Evolutionary conservation across 2,888 invertebrate species (phyloP).

Genomic region (Agrochola litura): DNA sequence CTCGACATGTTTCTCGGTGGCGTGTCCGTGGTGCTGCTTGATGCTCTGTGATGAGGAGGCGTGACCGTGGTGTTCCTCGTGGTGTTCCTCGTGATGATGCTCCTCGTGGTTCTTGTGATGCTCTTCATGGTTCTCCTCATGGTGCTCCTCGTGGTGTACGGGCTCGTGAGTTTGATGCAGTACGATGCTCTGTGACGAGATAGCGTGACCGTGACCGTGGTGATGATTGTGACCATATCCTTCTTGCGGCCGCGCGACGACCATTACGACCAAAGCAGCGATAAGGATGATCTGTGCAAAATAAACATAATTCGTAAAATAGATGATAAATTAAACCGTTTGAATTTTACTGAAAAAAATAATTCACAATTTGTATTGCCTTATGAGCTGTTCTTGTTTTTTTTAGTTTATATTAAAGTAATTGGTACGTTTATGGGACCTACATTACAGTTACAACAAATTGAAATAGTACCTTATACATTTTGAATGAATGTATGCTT

Average conservation of each 20-base stretch:
- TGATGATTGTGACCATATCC: conserved; percentile 51
- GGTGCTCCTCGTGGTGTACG: conserved; percentile 10
- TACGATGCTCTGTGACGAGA: conserved; percentile 75
- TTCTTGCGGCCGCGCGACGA: conserved; percentile 57
- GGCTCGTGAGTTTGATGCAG: conserved; percentile 69
- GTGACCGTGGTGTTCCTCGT: conserved; percentile 40
- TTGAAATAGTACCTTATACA: conserved; percentile 47
- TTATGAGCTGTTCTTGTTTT: background rate
- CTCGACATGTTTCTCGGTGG: conserved; percentile 52
- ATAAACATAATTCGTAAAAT: background rate
- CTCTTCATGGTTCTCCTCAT: conserved; percentile 14
- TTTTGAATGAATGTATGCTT: conserved; percentile 34
- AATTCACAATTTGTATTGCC: background rate
- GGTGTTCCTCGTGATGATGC: conserved; percentile 28
- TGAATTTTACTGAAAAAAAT: background rate
- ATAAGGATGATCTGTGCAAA: conserved; percentile 46
- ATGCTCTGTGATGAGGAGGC: conserved; percentile 29
- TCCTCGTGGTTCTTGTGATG: background rate
- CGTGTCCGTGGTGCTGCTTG: conserved; percentile 46
- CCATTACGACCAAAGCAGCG: conserved; percentile 43
- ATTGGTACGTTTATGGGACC: background rate
- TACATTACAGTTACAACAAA: background rate
- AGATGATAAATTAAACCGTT: background rate
- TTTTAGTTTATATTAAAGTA: background rate
- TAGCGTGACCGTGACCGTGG: conserved; percentile 56